Percentiles rank a stretch among this genome's conserved stretches.
phyloP scores from a whole-genome alignment of 2,797 vertebrate species.

The Huso huso region DNA sequence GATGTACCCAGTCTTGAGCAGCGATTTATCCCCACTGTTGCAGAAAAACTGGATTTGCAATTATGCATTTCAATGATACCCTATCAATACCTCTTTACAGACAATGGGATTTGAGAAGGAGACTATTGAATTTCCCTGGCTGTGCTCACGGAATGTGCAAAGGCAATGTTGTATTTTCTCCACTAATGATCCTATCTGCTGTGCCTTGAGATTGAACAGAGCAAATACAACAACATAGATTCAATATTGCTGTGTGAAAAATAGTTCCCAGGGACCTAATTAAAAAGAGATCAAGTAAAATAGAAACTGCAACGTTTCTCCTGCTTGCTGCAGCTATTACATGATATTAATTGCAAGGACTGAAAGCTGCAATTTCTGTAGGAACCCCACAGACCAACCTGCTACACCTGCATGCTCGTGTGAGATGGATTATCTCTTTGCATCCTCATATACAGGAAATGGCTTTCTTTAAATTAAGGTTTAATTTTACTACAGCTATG shows the following conservation, averaged over 20 bases:
- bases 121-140: not conserved
- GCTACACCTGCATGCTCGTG: too few species aligned
- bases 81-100: not conserved
- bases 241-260: slow-evolving; percentile 8
- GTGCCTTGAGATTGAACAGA: not conserved
- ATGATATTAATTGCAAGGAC: not conserved
- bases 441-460: too few species aligned
- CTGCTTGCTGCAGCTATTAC: not conserved
- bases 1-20: too few species aligned
- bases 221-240: slow-evolving; percentile 1
- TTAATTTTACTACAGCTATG: too few species aligned
- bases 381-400: too few species aligned
- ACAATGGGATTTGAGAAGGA: not conserved
- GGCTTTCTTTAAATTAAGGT: too few species aligned
- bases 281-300: slow-evolving; percentile 7
- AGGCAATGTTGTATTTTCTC: not conserved
- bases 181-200: slow-evolving; percentile 6
- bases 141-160: not conserved
- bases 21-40: not conserved
- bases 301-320: not conserved
- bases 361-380: not conserved
- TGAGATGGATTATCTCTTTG: too few species aligned
- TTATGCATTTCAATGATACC: not conserved
- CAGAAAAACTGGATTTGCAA: not conserved
- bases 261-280: slow-evolving; percentile 13